Base-by-base conservation (phyloP, 2,113 vertebrate genomes). In the Halichoerus grypus region DNA sequence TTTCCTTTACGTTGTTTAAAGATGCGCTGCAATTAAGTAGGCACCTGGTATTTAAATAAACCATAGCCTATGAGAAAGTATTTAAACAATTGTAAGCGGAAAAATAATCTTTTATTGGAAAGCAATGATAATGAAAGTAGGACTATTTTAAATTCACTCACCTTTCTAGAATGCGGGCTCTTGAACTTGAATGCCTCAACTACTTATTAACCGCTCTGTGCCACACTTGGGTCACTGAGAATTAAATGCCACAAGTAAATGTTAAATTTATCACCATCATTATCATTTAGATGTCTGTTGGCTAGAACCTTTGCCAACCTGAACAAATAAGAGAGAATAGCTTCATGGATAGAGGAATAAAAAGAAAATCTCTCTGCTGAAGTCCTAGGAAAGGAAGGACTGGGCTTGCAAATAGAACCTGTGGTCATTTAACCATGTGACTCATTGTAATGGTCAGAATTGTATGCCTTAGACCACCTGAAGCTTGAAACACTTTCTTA, bases 401-500 rank as follows among this genome's bases (percentile, higher is more conserved):
- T 81, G 46, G 33, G 3, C 53, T 95, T 81, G 59, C 39, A 33
- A 21, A 55, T 55, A 49, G 63, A n/a, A 65, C 4, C 21, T 0
- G 2, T 76, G 24, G 19, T 51, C 49, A 57, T 63, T 86, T 83
- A 57, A 42, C n/a, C 67, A 57, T 8, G 22, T 67, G 53, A 86
- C 15, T 76, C 53, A n/a, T 67, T 53, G 42, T 21, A 76, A 22
- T 31, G 83, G 10, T 91, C 83, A 96, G 12, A 22, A 61, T 89
- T 89, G 55, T 57, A 76, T 42, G 42, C 3, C 5, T 95, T 65
- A 51, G 33, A 59, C n/a, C 28, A 57, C n/a, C 22, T 81, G 90
- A 95, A 71, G 14, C 57, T 95, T 95, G 51, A 83, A 94, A 82
- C 79, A 42, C 18, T 92, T 84, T 24, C 5, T 93, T 76, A 74